Conservation (phyloP, 2,888 invertebrate species). For the Harpalus rufipes region DNA sequence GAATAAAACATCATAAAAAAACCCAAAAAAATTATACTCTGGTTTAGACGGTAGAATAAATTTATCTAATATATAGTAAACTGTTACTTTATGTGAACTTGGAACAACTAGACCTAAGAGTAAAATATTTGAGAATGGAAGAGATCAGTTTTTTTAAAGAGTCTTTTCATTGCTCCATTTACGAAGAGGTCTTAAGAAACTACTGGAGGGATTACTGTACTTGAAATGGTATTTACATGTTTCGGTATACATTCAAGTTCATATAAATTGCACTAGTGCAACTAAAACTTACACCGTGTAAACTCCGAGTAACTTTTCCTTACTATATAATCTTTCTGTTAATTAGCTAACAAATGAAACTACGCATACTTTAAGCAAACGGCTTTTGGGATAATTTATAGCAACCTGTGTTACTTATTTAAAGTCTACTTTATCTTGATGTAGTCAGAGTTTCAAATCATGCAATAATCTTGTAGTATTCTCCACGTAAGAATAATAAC, state of each 20-base stretch:
- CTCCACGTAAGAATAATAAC: no score
- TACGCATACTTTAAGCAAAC: not conserved
- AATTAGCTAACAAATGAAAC: conserved; percentile 32
- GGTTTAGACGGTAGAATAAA: no score
- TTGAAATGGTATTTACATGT: conserved; percentile 11
- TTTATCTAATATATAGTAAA: no score
- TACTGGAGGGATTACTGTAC: not conserved
- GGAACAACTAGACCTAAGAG: no score
- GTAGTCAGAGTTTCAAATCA: not conserved
- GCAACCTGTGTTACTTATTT: not conserved
- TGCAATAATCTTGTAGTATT: no score
- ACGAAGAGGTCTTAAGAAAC: not conserved
- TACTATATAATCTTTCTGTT: conserved; percentile 12
- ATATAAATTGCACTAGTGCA: conserved; percentile 32
- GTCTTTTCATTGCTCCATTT: no score
- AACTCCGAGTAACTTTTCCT: conserved; percentile 20
- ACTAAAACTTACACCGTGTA: conserved; percentile 22
- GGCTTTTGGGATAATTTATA: not conserved
- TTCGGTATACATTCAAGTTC: conserved; percentile 12
- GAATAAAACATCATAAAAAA: no score
- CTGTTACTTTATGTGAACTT: no score
- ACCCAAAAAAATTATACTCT: no score
- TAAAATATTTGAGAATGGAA: no score
- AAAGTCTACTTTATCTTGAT: not conserved
- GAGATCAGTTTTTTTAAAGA: no score